Conservation (phyloP, 2,888 invertebrate genomes). For the Drosophila meridiana region DNA sequence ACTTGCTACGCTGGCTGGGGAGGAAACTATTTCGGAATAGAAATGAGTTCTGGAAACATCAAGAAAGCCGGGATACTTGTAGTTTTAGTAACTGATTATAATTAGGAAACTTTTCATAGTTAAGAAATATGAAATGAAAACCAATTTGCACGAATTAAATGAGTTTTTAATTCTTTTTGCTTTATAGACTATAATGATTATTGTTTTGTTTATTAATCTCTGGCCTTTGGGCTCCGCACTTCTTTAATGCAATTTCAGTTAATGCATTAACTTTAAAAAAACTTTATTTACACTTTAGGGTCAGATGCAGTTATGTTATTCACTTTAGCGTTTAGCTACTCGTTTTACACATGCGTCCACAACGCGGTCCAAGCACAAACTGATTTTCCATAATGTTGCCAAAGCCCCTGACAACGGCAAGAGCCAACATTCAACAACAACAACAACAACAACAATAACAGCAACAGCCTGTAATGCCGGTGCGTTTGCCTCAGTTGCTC, state of each 20-base stretch:
- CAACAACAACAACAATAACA: constrained; percentile 42
- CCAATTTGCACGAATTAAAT: not conserved
- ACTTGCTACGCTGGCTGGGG: not conserved
- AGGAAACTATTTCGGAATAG: not conserved
- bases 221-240: not conserved
- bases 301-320: constrained; percentile 25
- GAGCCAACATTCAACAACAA: constrained; percentile 52
- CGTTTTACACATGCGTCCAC: constrained; percentile 61
- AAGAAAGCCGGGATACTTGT: not conserved
- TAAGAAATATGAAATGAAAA: not conserved
- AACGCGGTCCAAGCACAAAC: constrained; percentile 75
- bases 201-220: not conserved
- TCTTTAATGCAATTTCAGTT: constrained; percentile 1
- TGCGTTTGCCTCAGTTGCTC: constrained; percentile 58
- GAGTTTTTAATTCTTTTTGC: not conserved
- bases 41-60: not conserved
- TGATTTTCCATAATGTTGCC: constrained; percentile 79
- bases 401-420: constrained; percentile 76
- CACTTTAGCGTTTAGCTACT: constrained; percentile 14
- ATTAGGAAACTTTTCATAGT: too few relatives aligned
- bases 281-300: constrained; percentile 19
- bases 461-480: constrained; percentile 78
- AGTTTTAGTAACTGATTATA: too few relatives aligned
- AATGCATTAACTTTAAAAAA: not conserved
- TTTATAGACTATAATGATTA: not conserved